Evolutionary conservation across 2,797 vertebrate species (phyloP).

Genomic region (Rallus crepitans): DNA sequence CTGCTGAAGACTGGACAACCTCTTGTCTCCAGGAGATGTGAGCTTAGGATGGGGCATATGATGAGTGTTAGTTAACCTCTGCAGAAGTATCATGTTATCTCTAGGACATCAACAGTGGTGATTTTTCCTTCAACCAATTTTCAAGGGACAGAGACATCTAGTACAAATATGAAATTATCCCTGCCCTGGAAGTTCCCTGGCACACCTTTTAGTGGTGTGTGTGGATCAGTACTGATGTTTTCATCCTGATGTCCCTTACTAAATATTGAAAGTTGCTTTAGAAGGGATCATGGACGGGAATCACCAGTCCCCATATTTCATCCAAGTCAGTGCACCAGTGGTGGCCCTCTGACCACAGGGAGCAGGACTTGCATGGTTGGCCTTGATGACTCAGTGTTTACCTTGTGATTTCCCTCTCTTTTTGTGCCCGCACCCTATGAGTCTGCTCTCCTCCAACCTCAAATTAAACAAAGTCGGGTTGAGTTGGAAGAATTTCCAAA

Average conservation of each 20-base stretch:
- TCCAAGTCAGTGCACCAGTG: neutral
- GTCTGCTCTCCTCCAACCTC: conserved; percentile 29
- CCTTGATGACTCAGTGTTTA: conserved; percentile 54
- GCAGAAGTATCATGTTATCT: neutral
- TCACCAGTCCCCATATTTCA: neutral
- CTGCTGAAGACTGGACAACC: neutral
- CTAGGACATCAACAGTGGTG: neutral
- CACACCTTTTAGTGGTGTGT: neutral
- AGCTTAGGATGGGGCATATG: neutral
- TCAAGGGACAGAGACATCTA: neutral
- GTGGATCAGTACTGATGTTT: rapidly evolving
- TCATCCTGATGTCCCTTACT: neutral
- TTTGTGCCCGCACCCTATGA: neutral
- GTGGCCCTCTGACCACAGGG: neutral
- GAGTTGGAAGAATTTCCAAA: conserved; percentile 59
- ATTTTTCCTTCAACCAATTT: neutral
- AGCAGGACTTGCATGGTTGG: neutral
- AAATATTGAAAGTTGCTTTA: neutral
- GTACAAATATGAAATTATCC: neutral
- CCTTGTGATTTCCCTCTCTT: conserved; percentile 44
- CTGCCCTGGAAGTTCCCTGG: neutral
- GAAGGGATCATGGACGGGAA: neutral
- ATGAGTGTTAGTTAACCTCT: neutral
- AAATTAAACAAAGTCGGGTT: conserved; percentile 35
- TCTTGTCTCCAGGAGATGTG: neutral